Base-by-base conservation (phyloP, 1,140 invertebrate genomes). In the Spodoptera frugiperda region DNA sequence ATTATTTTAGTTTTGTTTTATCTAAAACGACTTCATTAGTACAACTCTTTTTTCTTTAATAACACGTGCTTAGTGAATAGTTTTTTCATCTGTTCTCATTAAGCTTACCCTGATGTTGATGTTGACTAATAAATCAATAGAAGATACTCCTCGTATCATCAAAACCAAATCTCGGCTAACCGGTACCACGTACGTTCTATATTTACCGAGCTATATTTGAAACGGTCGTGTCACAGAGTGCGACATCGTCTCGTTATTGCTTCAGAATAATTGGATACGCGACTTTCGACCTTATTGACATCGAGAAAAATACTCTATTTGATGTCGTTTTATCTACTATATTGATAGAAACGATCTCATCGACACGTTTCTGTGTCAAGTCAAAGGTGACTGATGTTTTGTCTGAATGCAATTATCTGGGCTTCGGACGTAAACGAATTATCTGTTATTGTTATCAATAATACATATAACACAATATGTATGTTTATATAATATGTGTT, bases 171-270 rank as follows among this genome's bases (percentile, higher is more conserved):
- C 65, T 76, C 73, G 30, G 71, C 63, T 80, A 78, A 83, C 77
- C 76, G 72, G 82, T 84, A 54, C 82, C 86, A 87, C 84, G 82
- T 85, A 86, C 87, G 83, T 84, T 79, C 85, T 92, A 91, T 88
- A 86, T 88, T 87, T 91, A 89, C 53, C 68, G 57, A 48, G 55
- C 87, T 92, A 92, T 88, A 91, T 91, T 88, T 91, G 82, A 57
- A 59, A 76, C 76, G 76, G 75, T 77, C 82, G 79, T 91, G 90
- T 90, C 87, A 89, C 88, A 85, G 80, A 80, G 77, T 67, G 87
- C 85, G 91, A 92, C 89, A 90, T 89, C 81, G 80, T 68, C 63
- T 51, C 72, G 75, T 79, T 75, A 72, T 74, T 79, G 77, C 61
- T 53, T 65, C 57, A 71, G 61, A 76, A 82, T 80, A 73, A 82